Evolutionary conservation across 2,797 vertebrate species (phyloP).

Genomic region (Tiaroga cobitis): DNA sequence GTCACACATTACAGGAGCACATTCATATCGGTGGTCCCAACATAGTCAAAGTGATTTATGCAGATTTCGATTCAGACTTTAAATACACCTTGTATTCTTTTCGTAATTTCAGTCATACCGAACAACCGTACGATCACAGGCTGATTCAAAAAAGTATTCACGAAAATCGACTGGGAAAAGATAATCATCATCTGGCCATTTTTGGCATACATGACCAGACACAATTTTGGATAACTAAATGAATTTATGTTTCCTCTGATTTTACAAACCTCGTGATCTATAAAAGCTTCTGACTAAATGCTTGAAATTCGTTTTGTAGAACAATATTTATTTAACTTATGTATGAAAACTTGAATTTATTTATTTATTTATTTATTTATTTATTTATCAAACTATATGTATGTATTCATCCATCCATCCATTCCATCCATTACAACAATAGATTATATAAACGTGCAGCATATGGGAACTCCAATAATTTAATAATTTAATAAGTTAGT

Average conservation of each 20-base stretch:
- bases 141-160: background rate
- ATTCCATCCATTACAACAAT: too few relatives aligned
- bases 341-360: background rate
- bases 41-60: background rate
- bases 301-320: background rate
- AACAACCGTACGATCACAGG: background rate
- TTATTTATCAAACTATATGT: too few relatives aligned
- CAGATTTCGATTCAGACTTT: background rate
- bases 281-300: background rate
- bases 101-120: background rate
- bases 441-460: background rate
- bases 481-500: background rate
- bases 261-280: background rate
- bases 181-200: background rate
- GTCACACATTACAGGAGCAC: background rate
- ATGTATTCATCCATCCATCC: background rate
- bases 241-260: background rate
- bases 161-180: background rate
- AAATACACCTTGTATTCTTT: background rate
- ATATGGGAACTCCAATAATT: background rate
- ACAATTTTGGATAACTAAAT: background rate
- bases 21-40: background rate
- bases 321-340: background rate
- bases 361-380: too few relatives aligned
- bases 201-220: background rate